phyloP scores from a whole-genome alignment of 2,797 vertebrate genomes.

The Ara ararauna region DNA sequence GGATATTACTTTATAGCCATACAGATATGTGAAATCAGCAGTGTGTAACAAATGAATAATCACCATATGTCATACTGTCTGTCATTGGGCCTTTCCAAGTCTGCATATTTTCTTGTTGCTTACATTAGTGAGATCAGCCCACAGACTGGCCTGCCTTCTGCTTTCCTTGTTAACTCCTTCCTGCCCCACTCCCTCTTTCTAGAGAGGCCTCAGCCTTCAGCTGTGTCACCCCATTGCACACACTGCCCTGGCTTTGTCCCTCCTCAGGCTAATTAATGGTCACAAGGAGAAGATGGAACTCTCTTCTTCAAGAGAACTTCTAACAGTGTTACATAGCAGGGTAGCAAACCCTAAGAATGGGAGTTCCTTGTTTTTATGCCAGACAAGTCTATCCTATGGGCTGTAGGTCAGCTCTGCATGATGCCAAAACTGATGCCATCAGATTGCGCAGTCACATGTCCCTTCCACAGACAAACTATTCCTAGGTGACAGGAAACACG shows the following conservation, averaged over 20 bases:
- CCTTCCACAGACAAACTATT: not conserved
- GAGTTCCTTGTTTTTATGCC: not conserved
- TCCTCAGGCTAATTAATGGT: not conserved
- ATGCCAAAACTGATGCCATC: not conserved
- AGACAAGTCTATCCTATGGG: not conserved
- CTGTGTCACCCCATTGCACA: not conserved
- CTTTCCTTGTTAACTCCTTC: conserved; percentile 34
- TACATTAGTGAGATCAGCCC: conserved; percentile 32
- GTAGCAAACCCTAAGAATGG: not conserved
- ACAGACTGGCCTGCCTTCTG: conserved; percentile 16
- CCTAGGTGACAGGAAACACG: not conserved
- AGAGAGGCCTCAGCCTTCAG: not conserved
- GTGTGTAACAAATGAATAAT: not conserved
- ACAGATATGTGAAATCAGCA: conserved; percentile 26
- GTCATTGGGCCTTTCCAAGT: conserved; percentile 31
- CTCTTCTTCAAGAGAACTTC: not conserved
- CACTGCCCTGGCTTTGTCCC: not conserved
- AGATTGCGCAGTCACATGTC: not conserved
- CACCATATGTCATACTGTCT: conserved; percentile 42
- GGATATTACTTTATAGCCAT: not conserved
- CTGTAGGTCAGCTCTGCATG: not conserved
- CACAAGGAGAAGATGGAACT: not conserved
- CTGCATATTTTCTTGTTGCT: conserved; percentile 43
- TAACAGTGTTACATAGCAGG: not conserved
- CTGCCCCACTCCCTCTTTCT: not conserved